Conservation (phyloP, 2,888 invertebrate genomes). For the Hypolimnas misippus region DNA sequence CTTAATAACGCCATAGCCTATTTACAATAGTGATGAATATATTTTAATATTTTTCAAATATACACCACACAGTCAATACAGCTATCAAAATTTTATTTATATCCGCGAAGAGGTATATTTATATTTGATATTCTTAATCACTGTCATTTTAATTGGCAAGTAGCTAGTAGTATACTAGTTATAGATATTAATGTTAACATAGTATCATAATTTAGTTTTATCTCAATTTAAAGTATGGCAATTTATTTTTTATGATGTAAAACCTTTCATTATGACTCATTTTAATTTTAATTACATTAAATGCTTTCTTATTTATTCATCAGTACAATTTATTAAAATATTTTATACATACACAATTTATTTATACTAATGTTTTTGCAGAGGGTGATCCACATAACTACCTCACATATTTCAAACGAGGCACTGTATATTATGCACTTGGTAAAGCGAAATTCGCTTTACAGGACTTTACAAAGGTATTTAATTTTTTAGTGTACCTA, state of each 20-base stretch:
- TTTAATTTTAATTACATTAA: no score
- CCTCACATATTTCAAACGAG: constrained; percentile 97
- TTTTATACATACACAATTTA: not conserved
- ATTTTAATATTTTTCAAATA: not conserved
- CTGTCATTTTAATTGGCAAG: constrained; percentile 29
- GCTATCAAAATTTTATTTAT: constrained; percentile 2
- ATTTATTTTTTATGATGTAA: not conserved
- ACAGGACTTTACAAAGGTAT: constrained; percentile 92
- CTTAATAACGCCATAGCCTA: not conserved
- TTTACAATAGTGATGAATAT: not conserved
- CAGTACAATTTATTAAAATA: not conserved
- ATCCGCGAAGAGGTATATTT: not conserved
- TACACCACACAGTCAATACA: not conserved
- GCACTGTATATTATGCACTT: constrained; percentile 97
- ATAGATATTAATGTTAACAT: not conserved
- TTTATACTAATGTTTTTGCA: constrained; percentile 60
- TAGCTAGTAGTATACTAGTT: not conserved
- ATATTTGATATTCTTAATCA: constrained; percentile 16
- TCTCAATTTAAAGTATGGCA: not conserved
- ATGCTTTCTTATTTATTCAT: no score
- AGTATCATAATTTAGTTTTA: not conserved
- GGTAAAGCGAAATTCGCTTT: constrained; percentile 98
- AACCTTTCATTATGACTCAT: not conserved
- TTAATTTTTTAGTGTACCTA: not conserved
- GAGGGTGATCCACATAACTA: constrained; percentile 98